A percentile compares a stretch with the other conserved stretches of the same genome.
Conservation (phyloP, 2,797 vertebrate genomes). For the Sarcoramphus papa region DNA sequence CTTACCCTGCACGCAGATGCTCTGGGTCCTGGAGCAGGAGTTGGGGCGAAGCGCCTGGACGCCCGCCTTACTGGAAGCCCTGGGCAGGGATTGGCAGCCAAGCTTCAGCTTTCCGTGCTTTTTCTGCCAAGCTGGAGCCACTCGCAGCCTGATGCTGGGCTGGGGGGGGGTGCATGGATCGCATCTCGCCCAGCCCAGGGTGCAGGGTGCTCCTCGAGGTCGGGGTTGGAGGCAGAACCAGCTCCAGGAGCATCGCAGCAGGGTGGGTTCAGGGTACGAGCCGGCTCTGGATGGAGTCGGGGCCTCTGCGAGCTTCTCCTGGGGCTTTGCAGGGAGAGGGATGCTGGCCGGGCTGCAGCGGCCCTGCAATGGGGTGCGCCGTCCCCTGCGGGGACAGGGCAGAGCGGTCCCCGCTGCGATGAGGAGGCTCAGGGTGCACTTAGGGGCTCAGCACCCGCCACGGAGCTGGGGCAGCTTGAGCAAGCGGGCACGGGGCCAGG, state of each 20-base stretch:
- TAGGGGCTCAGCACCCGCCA: not conserved
- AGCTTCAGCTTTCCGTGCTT: not conserved
- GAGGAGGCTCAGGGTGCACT: not conserved
- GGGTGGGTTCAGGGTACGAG: accelerated
- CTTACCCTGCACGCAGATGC: not conserved
- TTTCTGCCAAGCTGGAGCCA: not conserved
- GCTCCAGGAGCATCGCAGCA: accelerated
- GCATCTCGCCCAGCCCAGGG: accelerated
- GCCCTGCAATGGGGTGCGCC: not conserved
- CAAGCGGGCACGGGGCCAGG: not conserved
- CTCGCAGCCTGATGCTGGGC: accelerated
- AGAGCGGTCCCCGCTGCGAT: accelerated
- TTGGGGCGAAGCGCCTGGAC: not conserved
- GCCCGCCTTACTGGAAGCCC: not conserved
- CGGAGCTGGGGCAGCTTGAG: not conserved
- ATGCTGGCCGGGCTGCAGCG: not conserved
- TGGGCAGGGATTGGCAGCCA: not conserved
- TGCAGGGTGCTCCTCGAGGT: not conserved
- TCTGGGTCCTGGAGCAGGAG: not conserved
- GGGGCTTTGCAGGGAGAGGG: not conserved
- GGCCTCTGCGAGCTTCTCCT: not conserved
- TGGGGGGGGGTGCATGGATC: not conserved
- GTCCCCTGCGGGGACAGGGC: not conserved
- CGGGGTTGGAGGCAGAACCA: not conserved
- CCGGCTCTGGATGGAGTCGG: not conserved